Conservation (phyloP, 2,113 vertebrate genomes). For the Ammodytes marinus region DNA sequence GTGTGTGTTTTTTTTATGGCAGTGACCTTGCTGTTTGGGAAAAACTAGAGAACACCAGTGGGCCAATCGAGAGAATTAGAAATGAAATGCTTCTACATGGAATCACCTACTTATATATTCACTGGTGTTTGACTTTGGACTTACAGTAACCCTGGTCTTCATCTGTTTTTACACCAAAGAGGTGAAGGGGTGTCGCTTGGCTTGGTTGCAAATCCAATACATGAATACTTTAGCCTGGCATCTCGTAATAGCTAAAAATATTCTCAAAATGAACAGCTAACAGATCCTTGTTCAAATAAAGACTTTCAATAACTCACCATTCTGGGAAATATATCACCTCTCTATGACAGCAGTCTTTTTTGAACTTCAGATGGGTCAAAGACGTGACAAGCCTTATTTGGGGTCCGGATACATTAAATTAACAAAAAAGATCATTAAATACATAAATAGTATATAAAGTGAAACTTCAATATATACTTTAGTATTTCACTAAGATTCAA, state of each 20-base stretch:
- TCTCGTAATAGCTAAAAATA: not conserved
- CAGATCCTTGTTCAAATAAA: not conserved
- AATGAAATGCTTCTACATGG: constrained; percentile 51
- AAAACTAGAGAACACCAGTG: constrained; percentile 49
- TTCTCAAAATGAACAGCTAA: not conserved
- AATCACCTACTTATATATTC: constrained; percentile 50
- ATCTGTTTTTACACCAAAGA: constrained; percentile 38
- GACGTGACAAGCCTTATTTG: too few relatives aligned
- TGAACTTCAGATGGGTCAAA: too few relatives aligned
- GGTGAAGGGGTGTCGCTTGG: constrained; percentile 26
- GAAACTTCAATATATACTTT: too few relatives aligned
- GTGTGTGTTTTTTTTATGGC: constrained; percentile 44
- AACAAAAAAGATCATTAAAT: too few relatives aligned
- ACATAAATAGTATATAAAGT: too few relatives aligned
- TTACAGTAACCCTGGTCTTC: constrained; percentile 7
- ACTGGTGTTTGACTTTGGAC: constrained; percentile 36
- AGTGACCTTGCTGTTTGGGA: constrained; percentile 66
- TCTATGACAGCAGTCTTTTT: not conserved
- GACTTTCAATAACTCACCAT: not conserved
- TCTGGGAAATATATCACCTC: not conserved
- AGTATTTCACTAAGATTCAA: too few relatives aligned
- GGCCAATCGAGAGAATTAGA: constrained; percentile 54
- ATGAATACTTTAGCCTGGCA: not conserved
- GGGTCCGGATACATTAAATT: too few relatives aligned
- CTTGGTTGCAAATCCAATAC: not conserved